phyloP scores from a whole-genome alignment of 2,113 vertebrate genomes.

The Brachyistius frenatus region DNA sequence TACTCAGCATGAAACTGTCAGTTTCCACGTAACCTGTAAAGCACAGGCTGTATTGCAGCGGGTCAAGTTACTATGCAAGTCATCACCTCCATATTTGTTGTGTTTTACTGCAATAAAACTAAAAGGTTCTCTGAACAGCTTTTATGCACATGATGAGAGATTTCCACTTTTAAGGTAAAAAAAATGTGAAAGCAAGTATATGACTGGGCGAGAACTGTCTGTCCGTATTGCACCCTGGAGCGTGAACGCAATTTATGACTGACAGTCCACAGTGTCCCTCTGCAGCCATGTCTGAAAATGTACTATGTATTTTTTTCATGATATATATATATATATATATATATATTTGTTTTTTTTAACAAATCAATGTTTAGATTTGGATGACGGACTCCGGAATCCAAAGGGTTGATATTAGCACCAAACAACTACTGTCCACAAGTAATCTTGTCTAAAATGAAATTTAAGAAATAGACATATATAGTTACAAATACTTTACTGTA shows the following conservation, averaged over 20 bases:
- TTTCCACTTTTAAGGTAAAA: constrained; percentile 2
- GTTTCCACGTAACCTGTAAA: neutral
- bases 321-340: too few species aligned
- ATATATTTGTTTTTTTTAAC: too few species aligned
- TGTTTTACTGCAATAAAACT: neutral
- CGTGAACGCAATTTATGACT: neutral
- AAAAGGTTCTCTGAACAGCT: neutral
- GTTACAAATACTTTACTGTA: too few species aligned
- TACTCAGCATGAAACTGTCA: too few species aligned
- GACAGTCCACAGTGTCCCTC: neutral
- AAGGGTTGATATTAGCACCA: neutral
- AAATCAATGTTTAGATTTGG: neutral
- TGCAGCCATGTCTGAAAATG: constrained; percentile 3
- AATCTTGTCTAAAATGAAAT: too few species aligned
- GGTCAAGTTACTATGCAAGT: neutral
- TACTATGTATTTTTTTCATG: neutral
- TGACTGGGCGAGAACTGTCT: neutral
- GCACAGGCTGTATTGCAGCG: neutral
- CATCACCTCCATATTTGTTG: neutral
- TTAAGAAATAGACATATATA: too few species aligned
- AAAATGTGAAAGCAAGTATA: neutral
- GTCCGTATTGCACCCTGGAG: neutral
- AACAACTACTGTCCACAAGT: neutral
- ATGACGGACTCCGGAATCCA: constrained; percentile 4
- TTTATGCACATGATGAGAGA: neutral